phyloP scores from a whole-genome alignment of 2,113 vertebrate species.

The Himantopus leucocephalus region DNA sequence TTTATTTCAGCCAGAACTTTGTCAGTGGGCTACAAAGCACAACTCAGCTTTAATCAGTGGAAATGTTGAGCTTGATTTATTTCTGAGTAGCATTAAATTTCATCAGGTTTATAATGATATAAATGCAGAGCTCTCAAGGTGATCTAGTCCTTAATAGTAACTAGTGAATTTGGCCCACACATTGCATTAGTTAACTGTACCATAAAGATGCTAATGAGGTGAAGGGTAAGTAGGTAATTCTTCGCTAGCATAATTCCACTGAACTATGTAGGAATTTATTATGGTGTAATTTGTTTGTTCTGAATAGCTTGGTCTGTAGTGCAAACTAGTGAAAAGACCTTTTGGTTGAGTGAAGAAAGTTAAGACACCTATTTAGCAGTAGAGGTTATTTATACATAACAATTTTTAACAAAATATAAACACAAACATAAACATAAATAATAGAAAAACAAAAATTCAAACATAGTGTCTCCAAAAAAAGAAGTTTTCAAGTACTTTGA shows the following conservation, averaged over 20 bases:
- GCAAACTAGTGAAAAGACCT: neutral
- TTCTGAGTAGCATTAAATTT: constrained; percentile 24
- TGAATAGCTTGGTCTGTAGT: neutral
- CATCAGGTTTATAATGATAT: neutral
- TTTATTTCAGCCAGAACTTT: constrained; percentile 33
- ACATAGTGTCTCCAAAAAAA: neutral
- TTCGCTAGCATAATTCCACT: neutral
- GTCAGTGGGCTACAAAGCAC: neutral
- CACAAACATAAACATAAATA: neutral
- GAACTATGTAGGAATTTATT: constrained; percentile 7
- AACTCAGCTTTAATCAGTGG: neutral
- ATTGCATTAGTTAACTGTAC: constrained; percentile 21
- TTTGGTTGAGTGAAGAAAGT: neutral
- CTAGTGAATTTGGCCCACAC: neutral
- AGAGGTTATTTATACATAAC: neutral
- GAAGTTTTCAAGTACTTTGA: neutral
- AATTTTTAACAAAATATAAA: neutral
- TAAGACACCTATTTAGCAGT: neutral
- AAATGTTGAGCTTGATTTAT: constrained; percentile 25
- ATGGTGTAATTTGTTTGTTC: neutral
- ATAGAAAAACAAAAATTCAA: neutral
- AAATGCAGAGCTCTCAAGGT: constrained; percentile 47
- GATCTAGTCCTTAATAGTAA: constrained; percentile 44
- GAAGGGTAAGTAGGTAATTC: constrained; percentile 8
- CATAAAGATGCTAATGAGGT: constrained; percentile 29